phyloP scores from a whole-genome alignment of 2,113 vertebrate species.

The Octodon degus region DNA sequence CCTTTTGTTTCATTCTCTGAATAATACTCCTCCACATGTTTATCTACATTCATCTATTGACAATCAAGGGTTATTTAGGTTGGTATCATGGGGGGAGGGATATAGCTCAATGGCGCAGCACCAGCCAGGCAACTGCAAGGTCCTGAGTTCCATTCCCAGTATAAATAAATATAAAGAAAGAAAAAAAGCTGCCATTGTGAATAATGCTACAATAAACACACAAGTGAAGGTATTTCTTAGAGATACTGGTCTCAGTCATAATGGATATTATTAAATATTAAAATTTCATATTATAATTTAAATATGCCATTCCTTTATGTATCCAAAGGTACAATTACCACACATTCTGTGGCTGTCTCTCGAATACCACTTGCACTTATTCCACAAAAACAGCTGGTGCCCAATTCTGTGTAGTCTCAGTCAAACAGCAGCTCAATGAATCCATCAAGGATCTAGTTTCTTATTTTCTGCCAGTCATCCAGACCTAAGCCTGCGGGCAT shows the following conservation, averaged over 20 bases:
- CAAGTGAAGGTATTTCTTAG: neutral
- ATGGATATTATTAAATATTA: neutral
- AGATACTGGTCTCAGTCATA: neutral
- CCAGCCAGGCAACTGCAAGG: too few species aligned
- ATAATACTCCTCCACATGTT: neutral
- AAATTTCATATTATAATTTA: neutral
- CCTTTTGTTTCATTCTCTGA: constrained; percentile 7
- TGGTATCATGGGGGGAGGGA: neutral
- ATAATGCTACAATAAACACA: neutral
- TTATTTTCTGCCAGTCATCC: neutral
- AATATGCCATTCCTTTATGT: neutral
- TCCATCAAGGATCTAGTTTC: neutral
- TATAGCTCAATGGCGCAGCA: too few species aligned
- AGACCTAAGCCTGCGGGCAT: neutral
- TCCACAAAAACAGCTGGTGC: neutral
- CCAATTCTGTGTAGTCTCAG: neutral
- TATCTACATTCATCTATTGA: neutral
- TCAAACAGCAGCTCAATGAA: neutral
- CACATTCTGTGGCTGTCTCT: neutral
- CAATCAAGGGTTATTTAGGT: neutral
- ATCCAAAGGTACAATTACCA: neutral
- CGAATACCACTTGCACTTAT: too few species aligned
- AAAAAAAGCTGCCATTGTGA: neutral
- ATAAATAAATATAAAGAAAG: too few species aligned
- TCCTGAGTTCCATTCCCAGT: too few species aligned